A percentile compares a stretch with the other conserved stretches of the same genome.
These are phyloP conservation scores for Oscarella lobularis DNA, from an alignment of 37 sponge, comb jelly and placozoan genomes.

Conservation along the genomic window DNA sequence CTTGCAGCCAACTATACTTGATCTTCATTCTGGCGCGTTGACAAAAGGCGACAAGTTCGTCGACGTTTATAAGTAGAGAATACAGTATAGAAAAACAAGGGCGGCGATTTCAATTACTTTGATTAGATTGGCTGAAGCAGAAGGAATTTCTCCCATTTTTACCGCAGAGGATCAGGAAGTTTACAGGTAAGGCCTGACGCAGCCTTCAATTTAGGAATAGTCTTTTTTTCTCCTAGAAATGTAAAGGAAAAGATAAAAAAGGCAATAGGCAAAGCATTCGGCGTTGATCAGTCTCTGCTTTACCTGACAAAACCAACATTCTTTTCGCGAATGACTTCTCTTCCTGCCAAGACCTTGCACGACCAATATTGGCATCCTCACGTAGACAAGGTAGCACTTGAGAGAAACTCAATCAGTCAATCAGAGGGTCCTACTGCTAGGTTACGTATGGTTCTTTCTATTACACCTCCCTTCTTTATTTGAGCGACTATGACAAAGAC, in stretches of 20 bases:
- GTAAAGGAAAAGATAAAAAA: background rate
- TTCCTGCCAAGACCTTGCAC: slow-evolving; percentile 19
- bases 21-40: slow-evolving; percentile 32
- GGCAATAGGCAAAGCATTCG: background rate
- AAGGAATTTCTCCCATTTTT: background rate
- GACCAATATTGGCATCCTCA: slow-evolving; percentile 52
- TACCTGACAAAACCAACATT: slow-evolving; percentile 34
- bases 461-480: slow-evolving; percentile 15
- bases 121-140: background rate
- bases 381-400: slow-evolving; percentile 17
- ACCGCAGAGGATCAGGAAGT: background rate
- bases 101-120: too few species aligned
- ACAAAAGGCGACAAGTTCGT: slow-evolving; percentile 31
- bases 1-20: slow-evolving; percentile 17
- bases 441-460: background rate
- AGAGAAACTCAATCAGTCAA: background rate
- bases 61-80: slow-evolving; percentile 8
- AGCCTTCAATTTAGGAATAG: background rate
- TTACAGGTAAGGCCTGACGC: slow-evolving; percentile 4
- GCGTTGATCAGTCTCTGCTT: slow-evolving; percentile 4
- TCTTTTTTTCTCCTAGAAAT: background rate
- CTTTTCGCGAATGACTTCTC: slow-evolving; percentile 36
- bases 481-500: slow-evolving; percentile 13
- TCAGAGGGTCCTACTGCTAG: background rate
- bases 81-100: too few species aligned